Percentiles rank a stretch among this genome's conserved stretches.
phyloP scores from a whole-genome alignment of 53 echinoderm and acorn worm species.

The Hippasteria phrygiana region DNA sequence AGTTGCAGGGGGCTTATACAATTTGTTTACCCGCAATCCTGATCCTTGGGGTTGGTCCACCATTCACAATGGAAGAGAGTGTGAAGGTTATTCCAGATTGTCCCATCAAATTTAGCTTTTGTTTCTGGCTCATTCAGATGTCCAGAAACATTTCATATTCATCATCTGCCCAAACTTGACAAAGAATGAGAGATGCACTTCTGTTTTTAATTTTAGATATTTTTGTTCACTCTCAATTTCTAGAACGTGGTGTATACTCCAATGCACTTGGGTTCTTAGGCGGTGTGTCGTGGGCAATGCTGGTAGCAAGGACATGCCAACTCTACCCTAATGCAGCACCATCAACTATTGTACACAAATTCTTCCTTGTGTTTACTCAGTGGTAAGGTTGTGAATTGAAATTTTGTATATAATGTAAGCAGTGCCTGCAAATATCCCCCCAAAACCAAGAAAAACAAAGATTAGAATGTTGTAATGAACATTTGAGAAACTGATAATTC shows the following conservation, averaged over 20 bases:
- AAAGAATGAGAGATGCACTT: background rate
- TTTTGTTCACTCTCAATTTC: background rate
- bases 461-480: too few relatives aligned
- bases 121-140: too few relatives aligned
- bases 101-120: too few relatives aligned
- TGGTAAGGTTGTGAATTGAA: constrained; percentile 78
- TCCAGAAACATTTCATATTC: too few relatives aligned
- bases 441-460: background rate
- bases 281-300: constrained; percentile 99
- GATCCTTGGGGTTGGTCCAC: too few relatives aligned
- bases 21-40: too few relatives aligned
- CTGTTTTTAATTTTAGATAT: background rate
- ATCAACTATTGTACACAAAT: constrained; percentile 94
- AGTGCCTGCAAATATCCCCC: background rate
- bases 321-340: constrained; percentile 96
- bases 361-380: constrained; percentile 97
- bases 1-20: too few relatives aligned
- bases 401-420: background rate
- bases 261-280: constrained; percentile 96
- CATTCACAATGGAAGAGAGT: too few relatives aligned
- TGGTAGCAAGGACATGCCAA: constrained; percentile 97
- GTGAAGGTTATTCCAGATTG: too few relatives aligned
- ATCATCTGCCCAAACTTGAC: too few relatives aligned
- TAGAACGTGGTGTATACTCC: constrained; percentile 96
- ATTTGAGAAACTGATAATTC: too few relatives aligned